phyloP scores from a whole-genome alignment of 2,888 invertebrate species.

The Pandemis heparana region DNA sequence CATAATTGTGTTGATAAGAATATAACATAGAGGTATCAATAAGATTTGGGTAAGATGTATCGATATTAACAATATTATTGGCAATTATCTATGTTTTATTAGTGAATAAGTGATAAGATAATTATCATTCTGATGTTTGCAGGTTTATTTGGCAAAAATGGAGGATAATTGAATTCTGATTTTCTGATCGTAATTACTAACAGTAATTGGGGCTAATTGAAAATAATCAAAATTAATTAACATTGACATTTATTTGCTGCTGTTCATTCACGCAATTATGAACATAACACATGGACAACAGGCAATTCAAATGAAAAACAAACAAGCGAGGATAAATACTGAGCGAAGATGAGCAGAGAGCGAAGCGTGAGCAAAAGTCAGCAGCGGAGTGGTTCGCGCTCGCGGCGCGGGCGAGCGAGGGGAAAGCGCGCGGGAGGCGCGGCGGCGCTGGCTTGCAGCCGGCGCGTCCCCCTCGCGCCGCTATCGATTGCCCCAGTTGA shows the following conservation, averaged over 20 bases:
- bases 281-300: slow-evolving; percentile 2
- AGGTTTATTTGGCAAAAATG: not conserved
- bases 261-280: not conserved
- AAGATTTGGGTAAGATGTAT: not conserved
- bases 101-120: not conserved
- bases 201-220: not conserved
- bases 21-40: not conserved
- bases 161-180: too few relatives aligned
- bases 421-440: slow-evolving; percentile 61
- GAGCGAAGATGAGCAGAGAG: slow-evolving; percentile 24
- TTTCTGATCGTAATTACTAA: not conserved
- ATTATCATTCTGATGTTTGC: not conserved
- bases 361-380: slow-evolving; percentile 37
- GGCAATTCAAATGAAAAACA: slow-evolving; percentile 29
- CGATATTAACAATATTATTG: not conserved
- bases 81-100: not conserved
- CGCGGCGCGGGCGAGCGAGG: slow-evolving; percentile 73
- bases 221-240: not conserved
- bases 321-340: slow-evolving; percentile 33
- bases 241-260: not conserved
- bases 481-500: slow-evolving; percentile 89
- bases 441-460: slow-evolving; percentile 58
- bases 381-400: slow-evolving; percentile 74
- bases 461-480: slow-evolving; percentile 64
- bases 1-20: not conserved